Base-by-base conservation (phyloP, 1,140 invertebrate genomes). In the Patella vulgata region DNA sequence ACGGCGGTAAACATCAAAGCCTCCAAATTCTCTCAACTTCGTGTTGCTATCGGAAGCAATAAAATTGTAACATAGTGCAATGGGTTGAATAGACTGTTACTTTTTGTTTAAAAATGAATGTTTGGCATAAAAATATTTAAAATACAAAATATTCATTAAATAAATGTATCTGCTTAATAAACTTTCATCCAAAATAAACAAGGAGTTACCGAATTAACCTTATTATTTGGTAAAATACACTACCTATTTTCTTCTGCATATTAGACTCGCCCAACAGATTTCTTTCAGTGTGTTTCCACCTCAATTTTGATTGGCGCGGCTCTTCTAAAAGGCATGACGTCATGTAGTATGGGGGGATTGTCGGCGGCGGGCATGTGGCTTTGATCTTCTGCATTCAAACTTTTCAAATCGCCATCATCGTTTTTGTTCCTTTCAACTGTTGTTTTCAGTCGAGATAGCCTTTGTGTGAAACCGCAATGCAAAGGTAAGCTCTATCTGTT, bases 291-390 rank as follows among this genome's bases (percentile, higher is more conserved):
- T 73, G 70, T 73, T 75, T 75, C 66, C 68, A 66, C 66, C 73
- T 68, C 36, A 57, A 39, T 61, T 55, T 56, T 76, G 71, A 78
- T 78, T 78, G 76, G 76, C 66, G 76, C 76, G 74, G 76, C 68
- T 53, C 68, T 67, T 73, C 71, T 66, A 73, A 74, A 57, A 63
- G 58, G 36, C 39, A 65, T 74, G 76, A 76, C 76, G 74, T 73
- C 74, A 71, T 66, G 17, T 50, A 58, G 68, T 68, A 68, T 53
- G 33, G 33, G 64, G 66, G 65, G 62, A 67, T 73, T 73, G 71
- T 74, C 72, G 74, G 76, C 73, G 70, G 69, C 70, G 59, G 71
- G 71, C 70, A 73, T 72, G 73, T 74, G 66, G 65, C 73, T 76
- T 78, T 76, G 71, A 75, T 74, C 64, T 72, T 63, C 56, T 60